These are phyloP conservation scores for Polypedilum vanderplanki DNA, from an alignment of 1,140 invertebrate species.

Conservation along the genomic window DNA sequence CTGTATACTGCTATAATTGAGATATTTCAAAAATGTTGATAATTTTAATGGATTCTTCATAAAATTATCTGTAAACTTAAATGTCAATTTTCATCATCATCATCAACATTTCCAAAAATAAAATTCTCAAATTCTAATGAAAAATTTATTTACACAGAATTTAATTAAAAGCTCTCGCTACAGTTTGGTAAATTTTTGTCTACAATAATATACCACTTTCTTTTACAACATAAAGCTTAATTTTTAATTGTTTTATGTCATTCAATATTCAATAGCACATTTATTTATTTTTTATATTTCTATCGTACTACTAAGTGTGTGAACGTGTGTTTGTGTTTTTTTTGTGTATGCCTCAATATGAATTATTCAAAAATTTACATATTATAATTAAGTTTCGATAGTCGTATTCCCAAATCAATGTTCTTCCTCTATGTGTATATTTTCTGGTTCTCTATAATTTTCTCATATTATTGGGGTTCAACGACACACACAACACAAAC, in stretches of 20 bases:
- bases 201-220: neutral
- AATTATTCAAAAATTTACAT: conserved; percentile 1
- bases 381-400: conserved; percentile 1
- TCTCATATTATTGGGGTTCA: neutral
- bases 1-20: no score
- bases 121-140: no score
- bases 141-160: conserved; percentile 1
- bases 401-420: neutral
- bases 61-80: no score
- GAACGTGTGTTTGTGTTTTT: no score
- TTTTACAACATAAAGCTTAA: conserved; percentile 19
- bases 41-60: no score
- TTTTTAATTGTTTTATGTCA: conserved; percentile 6
- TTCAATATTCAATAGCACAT: conserved; percentile 2
- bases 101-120: no score
- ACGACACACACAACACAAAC: neutral
- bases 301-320: neutral
- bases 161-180: neutral
- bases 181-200: conserved; percentile 1
- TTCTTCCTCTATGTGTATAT: neutral
- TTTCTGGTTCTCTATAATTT: neutral
- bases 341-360: neutral
- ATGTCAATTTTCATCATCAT: no score
- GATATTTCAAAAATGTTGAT: no score
- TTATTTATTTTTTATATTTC: neutral